These are phyloP conservation scores for Diacarnus erythraeanus DNA, from an alignment of 37 sponge, comb jelly and placozoan species.

Conservation along the genomic window DNA sequence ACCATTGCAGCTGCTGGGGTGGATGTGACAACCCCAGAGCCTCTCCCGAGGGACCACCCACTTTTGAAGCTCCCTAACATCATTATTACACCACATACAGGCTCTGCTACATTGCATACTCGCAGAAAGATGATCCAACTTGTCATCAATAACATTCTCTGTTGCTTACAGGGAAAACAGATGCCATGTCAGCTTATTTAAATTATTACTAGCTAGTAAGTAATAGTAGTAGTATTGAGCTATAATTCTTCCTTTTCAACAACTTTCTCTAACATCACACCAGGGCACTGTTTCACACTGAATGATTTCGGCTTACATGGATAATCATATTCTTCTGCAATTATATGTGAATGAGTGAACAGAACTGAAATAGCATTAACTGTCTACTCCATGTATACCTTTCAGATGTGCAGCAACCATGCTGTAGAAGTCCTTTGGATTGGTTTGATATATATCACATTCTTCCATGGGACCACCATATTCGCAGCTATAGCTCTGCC, in stretches of 20 bases:
- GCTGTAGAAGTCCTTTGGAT: neutral
- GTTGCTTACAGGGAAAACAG: slow-evolving; percentile 18
- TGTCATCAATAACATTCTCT: slow-evolving; percentile 47
- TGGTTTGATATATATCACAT: neutral
- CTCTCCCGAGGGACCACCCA: slow-evolving; percentile 78
- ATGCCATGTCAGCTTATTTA: neutral
- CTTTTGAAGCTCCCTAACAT: slow-evolving; percentile 68
- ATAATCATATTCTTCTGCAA: neutral
- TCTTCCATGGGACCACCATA: neutral
- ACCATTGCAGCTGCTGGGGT: slow-evolving; percentile 73
- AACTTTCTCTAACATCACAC: neutral
- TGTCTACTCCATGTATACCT: neutral
- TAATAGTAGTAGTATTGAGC: neutral
- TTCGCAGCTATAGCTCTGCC: slow-evolving; percentile 9
- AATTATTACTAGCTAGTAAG: neutral
- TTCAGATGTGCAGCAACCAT: neutral
- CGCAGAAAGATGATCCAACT: slow-evolving; percentile 54
- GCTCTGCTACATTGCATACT: slow-evolving; percentile 66
- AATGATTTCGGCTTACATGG: neutral
- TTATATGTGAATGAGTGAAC: neutral
- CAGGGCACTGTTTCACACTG: neutral
- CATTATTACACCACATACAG: slow-evolving; percentile 74
- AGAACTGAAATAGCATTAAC: neutral
- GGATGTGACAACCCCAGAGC: slow-evolving; percentile 87
- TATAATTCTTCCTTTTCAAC: neutral